Percentiles rank a stretch among this genome's conserved stretches.
Conservation (phyloP, 2,888 invertebrate species). For the Cloeon dipterum region DNA sequence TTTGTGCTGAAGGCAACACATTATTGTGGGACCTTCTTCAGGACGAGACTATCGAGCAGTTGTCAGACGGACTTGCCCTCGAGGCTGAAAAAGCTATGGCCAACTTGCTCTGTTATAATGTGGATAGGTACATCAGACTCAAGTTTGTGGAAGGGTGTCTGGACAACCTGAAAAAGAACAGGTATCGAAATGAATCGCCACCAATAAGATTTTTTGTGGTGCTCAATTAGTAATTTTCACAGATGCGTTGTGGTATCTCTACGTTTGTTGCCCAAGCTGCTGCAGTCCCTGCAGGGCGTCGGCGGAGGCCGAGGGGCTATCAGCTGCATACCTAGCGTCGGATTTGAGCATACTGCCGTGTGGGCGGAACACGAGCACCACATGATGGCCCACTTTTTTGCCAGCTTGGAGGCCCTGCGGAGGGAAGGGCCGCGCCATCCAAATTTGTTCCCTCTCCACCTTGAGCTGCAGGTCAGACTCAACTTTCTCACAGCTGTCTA, state of each 20-base stretch:
- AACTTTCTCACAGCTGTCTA: constrained; percentile 85
- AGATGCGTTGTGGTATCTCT: constrained; percentile 78
- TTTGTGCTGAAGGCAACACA: constrained; percentile 79
- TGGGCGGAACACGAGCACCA: constrained; percentile 84
- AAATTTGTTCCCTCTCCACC: constrained; percentile 46
- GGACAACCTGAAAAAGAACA: constrained; percentile 67
- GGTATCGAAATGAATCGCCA: constrained; percentile 20
- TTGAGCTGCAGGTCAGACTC: constrained; percentile 73
- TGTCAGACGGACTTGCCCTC: constrained; percentile 75
- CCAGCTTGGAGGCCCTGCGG: constrained; percentile 57
- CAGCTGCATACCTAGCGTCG: too few species aligned
- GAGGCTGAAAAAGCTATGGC: constrained; percentile 86
- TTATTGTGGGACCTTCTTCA: constrained; percentile 84
- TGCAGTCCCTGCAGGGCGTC: constrained; percentile 78
- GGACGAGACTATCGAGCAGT: constrained; percentile 66
- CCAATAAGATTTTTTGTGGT: constrained; percentile 1
- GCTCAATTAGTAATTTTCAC: constrained; percentile 8
- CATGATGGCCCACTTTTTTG: constrained; percentile 84
- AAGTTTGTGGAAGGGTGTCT: constrained; percentile 90
- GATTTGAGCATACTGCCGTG: constrained; percentile 68
- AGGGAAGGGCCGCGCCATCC: constrained; percentile 15
- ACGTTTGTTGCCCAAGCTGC: constrained; percentile 65
- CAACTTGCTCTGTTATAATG: constrained; percentile 70
- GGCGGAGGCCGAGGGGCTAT: too few species aligned
- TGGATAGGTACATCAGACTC: constrained; percentile 70